phyloP scores from a whole-genome alignment of 2,797 vertebrate species.

The Cirrhinus mrigala region DNA sequence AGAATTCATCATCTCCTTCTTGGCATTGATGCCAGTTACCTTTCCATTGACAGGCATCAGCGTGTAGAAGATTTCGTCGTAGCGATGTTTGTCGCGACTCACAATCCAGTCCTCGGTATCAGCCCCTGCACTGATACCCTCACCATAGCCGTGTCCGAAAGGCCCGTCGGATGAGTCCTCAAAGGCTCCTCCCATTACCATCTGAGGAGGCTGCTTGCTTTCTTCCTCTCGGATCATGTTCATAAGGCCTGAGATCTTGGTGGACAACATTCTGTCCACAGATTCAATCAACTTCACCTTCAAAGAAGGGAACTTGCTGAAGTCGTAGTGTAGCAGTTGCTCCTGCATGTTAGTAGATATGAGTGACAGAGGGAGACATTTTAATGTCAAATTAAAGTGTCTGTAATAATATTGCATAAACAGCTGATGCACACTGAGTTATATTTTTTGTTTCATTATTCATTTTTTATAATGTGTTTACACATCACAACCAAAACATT shows the following conservation, averaged over 20 bases:
- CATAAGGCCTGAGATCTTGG: conserved; percentile 91
- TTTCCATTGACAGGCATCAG: conserved; percentile 95
- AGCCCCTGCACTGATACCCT: conserved; percentile 92
- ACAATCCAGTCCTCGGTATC: conserved; percentile 96
- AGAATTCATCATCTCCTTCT: conserved; percentile 97
- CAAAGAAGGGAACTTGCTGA: conserved; percentile 93
- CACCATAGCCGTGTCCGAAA: conserved; percentile 93
- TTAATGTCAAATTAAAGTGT: conserved; percentile 22
- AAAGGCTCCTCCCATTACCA: conserved; percentile 92
- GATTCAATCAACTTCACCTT: conserved; percentile 94
- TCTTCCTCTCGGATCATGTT: conserved; percentile 92
- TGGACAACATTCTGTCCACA: conserved; percentile 94
- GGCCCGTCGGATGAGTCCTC: conserved; percentile 92
- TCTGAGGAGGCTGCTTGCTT: conserved; percentile 81
- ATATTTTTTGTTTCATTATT: not conserved
- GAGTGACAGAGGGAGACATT: conserved; percentile 23
- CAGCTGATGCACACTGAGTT: not conserved
- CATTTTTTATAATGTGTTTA: conserved; percentile 19
- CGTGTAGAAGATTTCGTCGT: conserved; percentile 98
- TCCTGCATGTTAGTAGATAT: conserved; percentile 79
- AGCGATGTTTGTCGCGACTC: conserved; percentile 91
- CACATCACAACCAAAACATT: not conserved
- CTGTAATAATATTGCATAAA: conserved; percentile 15
- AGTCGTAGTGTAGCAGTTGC: conserved; percentile 92
- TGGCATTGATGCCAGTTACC: conserved; percentile 92